Conservation (phyloP, 2,797 vertebrate species). For the Pipistrellus pygmaeus region DNA sequence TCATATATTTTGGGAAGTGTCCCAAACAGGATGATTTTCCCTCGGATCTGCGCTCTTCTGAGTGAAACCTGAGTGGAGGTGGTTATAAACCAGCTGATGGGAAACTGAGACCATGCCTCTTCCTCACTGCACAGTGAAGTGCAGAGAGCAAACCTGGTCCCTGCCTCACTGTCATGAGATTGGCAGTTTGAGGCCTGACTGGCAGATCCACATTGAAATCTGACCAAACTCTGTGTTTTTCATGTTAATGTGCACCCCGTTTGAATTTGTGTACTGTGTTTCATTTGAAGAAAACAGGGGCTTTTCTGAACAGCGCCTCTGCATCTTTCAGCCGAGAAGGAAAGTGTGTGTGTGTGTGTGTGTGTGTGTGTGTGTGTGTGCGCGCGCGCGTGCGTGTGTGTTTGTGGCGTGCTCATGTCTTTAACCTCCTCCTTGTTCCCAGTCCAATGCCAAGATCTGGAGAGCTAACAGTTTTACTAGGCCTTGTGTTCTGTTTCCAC, state of each 20-base stretch:
- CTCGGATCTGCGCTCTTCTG: not conserved
- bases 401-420: not conserved
- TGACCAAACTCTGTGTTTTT: not conserved
- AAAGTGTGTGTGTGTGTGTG: not conserved
- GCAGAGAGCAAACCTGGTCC: not conserved
- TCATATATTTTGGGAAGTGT: conserved; percentile 58
- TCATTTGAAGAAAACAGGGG: not conserved
- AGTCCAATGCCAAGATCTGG: too few relatives aligned
- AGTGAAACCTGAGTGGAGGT: conserved; percentile 45
- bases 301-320: not conserved
- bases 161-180: not conserved
- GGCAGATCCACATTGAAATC: not conserved
- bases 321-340: not conserved
- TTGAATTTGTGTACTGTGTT: not conserved
- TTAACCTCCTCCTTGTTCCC: not conserved
- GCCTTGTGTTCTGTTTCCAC: not conserved
- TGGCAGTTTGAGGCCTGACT: not conserved
- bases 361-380: too few relatives aligned
- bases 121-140: not conserved
- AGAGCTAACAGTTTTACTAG: not conserved
- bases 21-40: conserved; percentile 26
- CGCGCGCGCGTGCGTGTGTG: too few relatives aligned
- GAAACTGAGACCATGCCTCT: not conserved
- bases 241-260: not conserved
- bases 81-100: conserved; percentile 68